Percentiles rank a stretch among this genome's conserved stretches.
These are phyloP conservation scores for Pectinophora gossypiella DNA, from an alignment of 1,140 invertebrate species.

Conservation along the genomic window DNA sequence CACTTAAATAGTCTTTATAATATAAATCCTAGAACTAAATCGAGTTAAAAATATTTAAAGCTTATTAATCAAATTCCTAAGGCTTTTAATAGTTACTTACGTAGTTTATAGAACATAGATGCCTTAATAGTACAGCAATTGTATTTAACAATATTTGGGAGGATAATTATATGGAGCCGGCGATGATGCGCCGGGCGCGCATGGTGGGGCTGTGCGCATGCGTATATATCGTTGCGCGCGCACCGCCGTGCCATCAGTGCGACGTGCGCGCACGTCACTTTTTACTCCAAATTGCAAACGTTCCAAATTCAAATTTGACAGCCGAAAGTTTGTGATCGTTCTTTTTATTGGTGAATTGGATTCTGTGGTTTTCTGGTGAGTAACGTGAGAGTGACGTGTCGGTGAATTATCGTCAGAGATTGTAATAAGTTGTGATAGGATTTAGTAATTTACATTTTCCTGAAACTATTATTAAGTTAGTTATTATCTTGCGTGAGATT, in stretches of 20 bases:
- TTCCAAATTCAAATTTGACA: conserved; percentile 1
- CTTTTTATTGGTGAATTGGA: neutral
- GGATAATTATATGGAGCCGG: neutral
- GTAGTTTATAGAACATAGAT: too few species aligned
- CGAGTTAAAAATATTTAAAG: too few species aligned
- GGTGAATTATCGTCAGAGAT: too few species aligned
- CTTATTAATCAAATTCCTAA: too few species aligned
- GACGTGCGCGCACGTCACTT: neutral
- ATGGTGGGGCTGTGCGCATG: neutral
- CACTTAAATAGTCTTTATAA: too few species aligned
- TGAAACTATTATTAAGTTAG: too few species aligned
- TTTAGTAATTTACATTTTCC: too few species aligned
- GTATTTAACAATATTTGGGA: neutral
- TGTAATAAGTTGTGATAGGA: too few species aligned
- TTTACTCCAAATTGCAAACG: neutral
- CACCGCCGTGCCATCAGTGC: neutral
- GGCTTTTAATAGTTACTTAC: too few species aligned
- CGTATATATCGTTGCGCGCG: neutral
- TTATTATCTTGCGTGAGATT: too few species aligned
- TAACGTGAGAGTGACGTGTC: neutral
- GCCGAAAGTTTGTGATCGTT: neutral
- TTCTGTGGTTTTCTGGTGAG: conserved; percentile 3
- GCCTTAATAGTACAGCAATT: too few species aligned
- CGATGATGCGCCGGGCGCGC: neutral
- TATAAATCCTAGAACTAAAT: too few species aligned